A percentile compares a stretch with the other conserved stretches of the same genome.
Evolutionary conservation across 30 jellyfish, hydroid and myxozoan species (phyloP).

Genomic region (Sanderia malayensis): DNA sequence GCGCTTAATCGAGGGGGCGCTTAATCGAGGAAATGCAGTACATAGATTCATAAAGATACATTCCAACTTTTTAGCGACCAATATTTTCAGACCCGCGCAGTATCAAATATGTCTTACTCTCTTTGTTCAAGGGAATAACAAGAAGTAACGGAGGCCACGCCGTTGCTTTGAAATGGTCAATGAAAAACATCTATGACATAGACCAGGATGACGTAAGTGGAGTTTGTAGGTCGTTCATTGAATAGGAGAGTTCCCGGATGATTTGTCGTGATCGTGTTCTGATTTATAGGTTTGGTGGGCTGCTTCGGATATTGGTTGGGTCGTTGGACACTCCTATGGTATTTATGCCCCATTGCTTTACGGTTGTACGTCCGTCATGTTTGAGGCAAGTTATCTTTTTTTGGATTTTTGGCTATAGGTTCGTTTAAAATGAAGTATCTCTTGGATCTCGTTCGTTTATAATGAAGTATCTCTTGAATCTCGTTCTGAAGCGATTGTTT

Average conservation of each 20-base stretch:
- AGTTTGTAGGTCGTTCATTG: too few relatives aligned
- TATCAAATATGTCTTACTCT: neutral
- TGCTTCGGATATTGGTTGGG: slow-evolving; percentile 98
- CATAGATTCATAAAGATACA: too few relatives aligned
- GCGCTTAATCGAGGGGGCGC: too few relatives aligned
- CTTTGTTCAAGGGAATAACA: slow-evolving; percentile 60
- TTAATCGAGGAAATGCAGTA: too few relatives aligned
- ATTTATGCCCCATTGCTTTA: slow-evolving; percentile 93
- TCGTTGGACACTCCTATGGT: slow-evolving; percentile 94
- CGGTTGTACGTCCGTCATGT: slow-evolving; percentile 85
- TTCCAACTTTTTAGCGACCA: too few relatives aligned
- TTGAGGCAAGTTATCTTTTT: slow-evolving; percentile 85
- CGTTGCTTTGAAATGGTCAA: slow-evolving; percentile 93
- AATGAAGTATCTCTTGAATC: neutral
- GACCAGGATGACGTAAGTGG: slow-evolving; percentile 74
- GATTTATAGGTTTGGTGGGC: slow-evolving; percentile 96
- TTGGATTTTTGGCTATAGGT: too few relatives aligned
- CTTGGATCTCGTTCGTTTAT: too few relatives aligned
- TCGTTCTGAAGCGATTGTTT: too few relatives aligned
- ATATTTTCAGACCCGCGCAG: too few relatives aligned
- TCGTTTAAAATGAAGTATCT: neutral
- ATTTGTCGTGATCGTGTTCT: too few relatives aligned
- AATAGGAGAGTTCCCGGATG: too few relatives aligned
- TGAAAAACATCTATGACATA: slow-evolving; percentile 70
- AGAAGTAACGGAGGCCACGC: slow-evolving; percentile 98